Percentiles rank a stretch among this genome's conserved stretches.
phyloP scores from a whole-genome alignment of 1,140 invertebrate genomes.

The Drosophila elegans region DNA sequence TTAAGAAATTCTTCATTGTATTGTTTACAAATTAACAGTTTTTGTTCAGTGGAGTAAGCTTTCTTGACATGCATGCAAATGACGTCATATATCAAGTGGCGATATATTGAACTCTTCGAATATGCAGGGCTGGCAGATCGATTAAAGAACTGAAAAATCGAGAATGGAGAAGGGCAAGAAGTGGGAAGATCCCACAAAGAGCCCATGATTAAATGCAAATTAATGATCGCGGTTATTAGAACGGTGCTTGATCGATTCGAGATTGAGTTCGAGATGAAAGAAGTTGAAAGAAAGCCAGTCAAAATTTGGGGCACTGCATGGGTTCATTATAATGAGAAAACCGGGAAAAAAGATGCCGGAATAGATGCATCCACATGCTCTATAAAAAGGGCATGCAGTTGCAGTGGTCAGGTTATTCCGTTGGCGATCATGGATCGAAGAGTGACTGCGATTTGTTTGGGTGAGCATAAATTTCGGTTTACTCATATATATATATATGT shows the following conservation, averaged over 20 bases:
- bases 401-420: constrained; percentile 28
- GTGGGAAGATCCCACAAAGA: constrained; percentile 22
- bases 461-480: constrained; percentile 2
- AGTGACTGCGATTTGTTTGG: constrained; percentile 28
- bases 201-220: constrained; percentile 36
- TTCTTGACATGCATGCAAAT: constrained; percentile 44
- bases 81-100: constrained; percentile 59
- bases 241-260: constrained; percentile 37
- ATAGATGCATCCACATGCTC: constrained; percentile 44
- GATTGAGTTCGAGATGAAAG: constrained; percentile 25
- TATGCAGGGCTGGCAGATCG: constrained; percentile 16
- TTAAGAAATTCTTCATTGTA: no score
- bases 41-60: constrained; percentile 7
- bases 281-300: constrained; percentile 32
- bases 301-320: constrained; percentile 52
- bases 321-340: constrained; percentile 74
- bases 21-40: not conserved
- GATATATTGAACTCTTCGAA: constrained; percentile 55
- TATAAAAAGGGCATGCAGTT: constrained; percentile 55
- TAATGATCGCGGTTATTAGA: constrained; percentile 42
- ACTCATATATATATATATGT: no score
- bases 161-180: constrained; percentile 9
- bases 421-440: constrained; percentile 31
- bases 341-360: constrained; percentile 32
- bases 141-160: constrained; percentile 21